Conservation (phyloP, 2,797 vertebrate species). For the Nannoperca obscura region DNA sequence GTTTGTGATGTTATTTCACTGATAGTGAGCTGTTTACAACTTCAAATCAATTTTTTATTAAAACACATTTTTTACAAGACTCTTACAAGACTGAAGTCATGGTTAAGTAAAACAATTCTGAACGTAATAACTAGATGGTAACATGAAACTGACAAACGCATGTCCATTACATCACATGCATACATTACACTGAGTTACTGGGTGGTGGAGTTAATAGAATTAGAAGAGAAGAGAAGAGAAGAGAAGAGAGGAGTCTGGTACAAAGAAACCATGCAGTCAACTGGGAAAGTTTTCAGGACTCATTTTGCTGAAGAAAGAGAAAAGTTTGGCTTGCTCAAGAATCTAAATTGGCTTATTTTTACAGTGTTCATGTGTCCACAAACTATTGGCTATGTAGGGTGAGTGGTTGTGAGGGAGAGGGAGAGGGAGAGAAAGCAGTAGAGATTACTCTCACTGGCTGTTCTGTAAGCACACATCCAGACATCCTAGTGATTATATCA, state of each 20-base stretch:
- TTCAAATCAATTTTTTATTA: background rate
- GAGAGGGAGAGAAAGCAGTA: background rate
- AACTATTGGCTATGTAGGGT: background rate
- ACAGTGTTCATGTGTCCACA: background rate
- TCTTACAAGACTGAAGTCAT: background rate
- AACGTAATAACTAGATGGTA: background rate
- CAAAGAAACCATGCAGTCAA: background rate
- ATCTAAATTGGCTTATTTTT: background rate
- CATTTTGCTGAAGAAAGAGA: background rate
- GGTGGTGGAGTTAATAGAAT: background rate
- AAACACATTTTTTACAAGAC: background rate
- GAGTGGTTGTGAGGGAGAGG: too few relatives aligned
- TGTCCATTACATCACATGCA: background rate
- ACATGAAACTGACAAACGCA: background rate
- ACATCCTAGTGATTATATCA: conserved; percentile 55
- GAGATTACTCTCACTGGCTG: background rate
- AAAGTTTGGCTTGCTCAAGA: too few relatives aligned
- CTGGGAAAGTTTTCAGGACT: background rate
- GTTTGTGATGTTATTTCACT: background rate
- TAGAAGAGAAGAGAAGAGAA: background rate
- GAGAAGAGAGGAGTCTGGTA: background rate
- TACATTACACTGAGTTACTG: background rate
- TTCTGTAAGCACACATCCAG: conserved; percentile 31
- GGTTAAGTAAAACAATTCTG: background rate
- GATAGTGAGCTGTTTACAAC: background rate